Evolutionary conservation across 2,888 invertebrate species (phyloP), one percentile per base, ranked within the genome.

Genomic region (Sinhomidia bicolor): DNA sequence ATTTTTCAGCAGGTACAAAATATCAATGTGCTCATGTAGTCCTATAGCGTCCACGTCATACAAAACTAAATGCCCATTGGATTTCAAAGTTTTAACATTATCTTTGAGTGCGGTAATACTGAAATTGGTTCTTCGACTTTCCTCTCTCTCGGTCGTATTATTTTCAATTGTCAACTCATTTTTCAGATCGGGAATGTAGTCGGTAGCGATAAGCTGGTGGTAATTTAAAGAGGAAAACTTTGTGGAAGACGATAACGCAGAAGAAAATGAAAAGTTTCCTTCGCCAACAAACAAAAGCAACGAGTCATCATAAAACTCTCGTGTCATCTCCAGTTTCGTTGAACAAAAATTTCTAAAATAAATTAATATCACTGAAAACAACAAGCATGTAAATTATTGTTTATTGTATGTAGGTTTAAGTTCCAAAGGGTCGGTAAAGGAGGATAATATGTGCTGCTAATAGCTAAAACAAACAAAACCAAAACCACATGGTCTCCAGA

Each of bases 41-140:
- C 65, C 79, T 14, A 65, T 85, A n/a, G 85, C 85, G n/a, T 85
- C 85, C 12, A 85, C 85, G 17, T 68, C 78, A 14, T 65, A 54
- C 3, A 85, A 29, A 10, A 78, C 65, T n/a, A n/a, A 10, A 54
- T 85, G 79, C 32, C 78, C 85, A 0, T 2, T 14, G 17, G 78
- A 78, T 54, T 79, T 78, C 26, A 85, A 65, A 1, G 9, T 32
- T 23, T 41, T 47, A 1, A 85, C 51, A 23, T 85, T 85, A 20
- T 54, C 14, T 23, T 26, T 76, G 0, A 85, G 54, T 3, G 54
- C 12, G 1, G 20, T 4, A 0, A 32, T 60, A 10, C 17, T 41
- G 44, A 60, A 62, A 9, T 44, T 62, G 26, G 20, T 23, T 10
- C 44, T 44, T 26, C 7, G 7, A 6, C 9, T 17, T 32, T 74